Base-by-base conservation (phyloP, 2,888 invertebrate species). In the Drosophila paramelanica region DNA sequence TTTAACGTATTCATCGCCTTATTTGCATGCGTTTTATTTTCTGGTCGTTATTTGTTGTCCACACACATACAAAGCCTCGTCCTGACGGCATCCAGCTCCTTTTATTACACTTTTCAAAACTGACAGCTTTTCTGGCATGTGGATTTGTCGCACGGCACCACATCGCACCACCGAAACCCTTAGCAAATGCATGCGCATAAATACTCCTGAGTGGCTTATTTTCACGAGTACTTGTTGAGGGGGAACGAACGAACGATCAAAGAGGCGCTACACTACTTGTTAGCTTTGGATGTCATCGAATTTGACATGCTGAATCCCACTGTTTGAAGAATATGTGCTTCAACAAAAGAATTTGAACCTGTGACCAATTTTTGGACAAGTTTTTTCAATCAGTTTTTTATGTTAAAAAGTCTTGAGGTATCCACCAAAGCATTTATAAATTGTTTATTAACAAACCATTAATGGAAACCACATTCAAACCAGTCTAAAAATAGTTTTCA, bases 11-110 rank as follows among this genome's bases (percentile, higher is more conserved):
- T 79, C 83, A 75, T 80, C 73, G 79, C 58, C 74, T 67, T 70
- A 78, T 88, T 88, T 82, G 83, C 80, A 81, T 85, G 74, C 74
- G 72, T 82, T 82, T 88, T 82, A 80, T 82, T 72, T 73, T 41
- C 50, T 38, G 45, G 67, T 73, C 47, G 59, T 67, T 79, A 71
- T 67, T 75, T 79, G 71, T 71, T 71, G 53, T 60, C 62, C 62
- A 65, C 65, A 55, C 64, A 42, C 10, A 55, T 31, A 17, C 41
- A 42, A 46, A 17, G 46, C 31, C 17, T 31, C 8, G 46, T 38
- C 23, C 43, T 62, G 46, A 51, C 58, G 67, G 39, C 59, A 27
- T 41, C 31, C 25, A 59, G 20, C 42, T 45, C 31, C 50, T 67
- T 77, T 71, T 67, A 71, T 66, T 67, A 80, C 86, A 71, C 79